phyloP scores from a whole-genome alignment of 2,888 invertebrate species.

The Strigamia crassipes region DNA sequence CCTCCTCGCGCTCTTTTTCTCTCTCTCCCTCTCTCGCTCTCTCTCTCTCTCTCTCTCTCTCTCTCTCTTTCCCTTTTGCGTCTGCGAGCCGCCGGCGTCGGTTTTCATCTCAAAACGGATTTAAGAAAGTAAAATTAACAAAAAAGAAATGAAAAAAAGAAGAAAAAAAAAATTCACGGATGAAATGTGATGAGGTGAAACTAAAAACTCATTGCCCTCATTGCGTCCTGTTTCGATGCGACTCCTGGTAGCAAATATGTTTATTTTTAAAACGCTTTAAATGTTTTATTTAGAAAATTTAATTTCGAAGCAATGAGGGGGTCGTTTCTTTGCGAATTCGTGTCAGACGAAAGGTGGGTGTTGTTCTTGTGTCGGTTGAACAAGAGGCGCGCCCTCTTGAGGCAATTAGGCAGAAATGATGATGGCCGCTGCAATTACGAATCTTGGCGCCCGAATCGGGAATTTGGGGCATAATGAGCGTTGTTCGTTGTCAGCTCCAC shows the following conservation, averaged over 20 bases:
- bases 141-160: neutral
- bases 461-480: slow-evolving; percentile 21
- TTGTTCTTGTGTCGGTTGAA: slow-evolving; percentile 25
- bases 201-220: slow-evolving; percentile 10
- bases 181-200: slow-evolving; percentile 21
- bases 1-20: neutral
- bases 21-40: slow-evolving; percentile 49
- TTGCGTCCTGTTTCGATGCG: slow-evolving; percentile 16
- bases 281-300: neutral
- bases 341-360: slow-evolving; percentile 12
- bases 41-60: slow-evolving; percentile 48
- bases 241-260: neutral
- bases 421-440: slow-evolving; percentile 41
- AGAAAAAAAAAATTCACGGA: neutral
- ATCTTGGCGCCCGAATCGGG: slow-evolving; percentile 36
- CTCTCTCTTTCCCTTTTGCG: slow-evolving; percentile 50
- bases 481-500: slow-evolving; percentile 21
- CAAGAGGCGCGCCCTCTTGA: slow-evolving; percentile 17
- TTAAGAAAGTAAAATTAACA: slow-evolving; percentile 21
- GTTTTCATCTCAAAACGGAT: slow-evolving; percentile 13
- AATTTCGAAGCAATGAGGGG: neutral
- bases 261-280: neutral
- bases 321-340: neutral
- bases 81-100: slow-evolving; percentile 43
- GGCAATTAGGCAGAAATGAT: slow-evolving; percentile 45